Evolutionary conservation across 2,888 invertebrate species (phyloP).

Genomic region (Eupithecia centaureata): DNA sequence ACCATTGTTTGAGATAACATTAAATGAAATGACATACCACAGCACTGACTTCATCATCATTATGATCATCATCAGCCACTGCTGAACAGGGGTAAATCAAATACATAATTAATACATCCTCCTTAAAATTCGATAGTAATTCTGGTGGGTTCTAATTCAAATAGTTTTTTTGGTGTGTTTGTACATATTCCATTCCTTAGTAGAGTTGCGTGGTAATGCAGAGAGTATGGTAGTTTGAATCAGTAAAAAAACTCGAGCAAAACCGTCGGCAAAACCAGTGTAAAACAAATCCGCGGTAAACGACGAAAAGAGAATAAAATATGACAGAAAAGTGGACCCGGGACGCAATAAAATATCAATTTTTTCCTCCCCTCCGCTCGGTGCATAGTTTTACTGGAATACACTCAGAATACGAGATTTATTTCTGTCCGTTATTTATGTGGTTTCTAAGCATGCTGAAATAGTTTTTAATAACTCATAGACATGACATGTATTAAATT

Average conservation of each 20-base stretch:
- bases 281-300: constrained; percentile 60
- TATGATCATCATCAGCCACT: too few relatives aligned
- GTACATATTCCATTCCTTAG: not conserved
- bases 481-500: too few relatives aligned
- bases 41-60: too few relatives aligned
- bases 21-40: too few relatives aligned
- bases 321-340: constrained; percentile 77
- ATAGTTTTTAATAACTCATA: not conserved
- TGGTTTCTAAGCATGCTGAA: not conserved
- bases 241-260: not conserved
- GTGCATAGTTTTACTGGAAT: constrained; percentile 68
- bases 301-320: constrained; percentile 75
- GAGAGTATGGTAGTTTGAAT: not conserved
- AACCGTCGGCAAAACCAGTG: constrained; percentile 11
- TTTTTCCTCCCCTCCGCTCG: constrained; percentile 63
- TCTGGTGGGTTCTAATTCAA: too few relatives aligned
- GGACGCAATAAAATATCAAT: constrained; percentile 82
- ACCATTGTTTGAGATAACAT: too few relatives aligned
- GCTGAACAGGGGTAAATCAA: too few relatives aligned
- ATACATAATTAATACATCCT: too few relatives aligned
- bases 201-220: not conserved
- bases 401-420: constrained; percentile 35
- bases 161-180: not conserved
- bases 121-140: too few relatives aligned
- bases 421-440: constrained; percentile 22